phyloP scores from a whole-genome alignment of 2,113 vertebrate species.

The Melanocharis versteri region DNA sequence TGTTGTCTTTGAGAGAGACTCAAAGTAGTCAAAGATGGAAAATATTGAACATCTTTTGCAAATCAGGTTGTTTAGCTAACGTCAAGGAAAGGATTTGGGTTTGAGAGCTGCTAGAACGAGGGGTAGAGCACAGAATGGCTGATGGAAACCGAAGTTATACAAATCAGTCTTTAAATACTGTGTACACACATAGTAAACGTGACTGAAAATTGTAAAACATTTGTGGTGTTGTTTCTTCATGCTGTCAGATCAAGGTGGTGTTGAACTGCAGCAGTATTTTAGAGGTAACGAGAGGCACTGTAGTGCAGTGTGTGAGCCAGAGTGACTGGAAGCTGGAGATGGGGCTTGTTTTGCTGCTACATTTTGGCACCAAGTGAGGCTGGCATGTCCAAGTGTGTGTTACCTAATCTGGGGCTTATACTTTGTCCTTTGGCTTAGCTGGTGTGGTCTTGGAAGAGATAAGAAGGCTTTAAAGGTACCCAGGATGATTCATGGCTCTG shows the following conservation, averaged over 20 bases:
- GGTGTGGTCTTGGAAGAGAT: background rate
- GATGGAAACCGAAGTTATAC: background rate
- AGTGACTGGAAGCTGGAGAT: background rate
- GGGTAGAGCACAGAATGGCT: background rate
- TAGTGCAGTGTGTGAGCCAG: background rate
- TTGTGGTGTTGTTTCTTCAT: background rate
- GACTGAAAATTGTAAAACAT: background rate
- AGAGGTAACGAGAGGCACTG: rapidly evolving
- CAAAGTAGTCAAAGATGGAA: background rate
- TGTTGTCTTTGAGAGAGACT: background rate
- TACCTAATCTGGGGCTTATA: background rate
- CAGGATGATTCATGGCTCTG: background rate
- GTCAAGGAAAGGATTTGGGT: background rate
- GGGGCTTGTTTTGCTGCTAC: background rate
- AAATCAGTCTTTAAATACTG: background rate
- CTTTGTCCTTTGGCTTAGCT: background rate
- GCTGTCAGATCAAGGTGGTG: background rate
- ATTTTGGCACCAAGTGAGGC: background rate
- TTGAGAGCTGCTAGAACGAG: background rate
- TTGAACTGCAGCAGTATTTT: background rate
- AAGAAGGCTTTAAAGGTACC: background rate
- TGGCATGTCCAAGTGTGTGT: rapidly evolving
- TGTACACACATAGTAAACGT: background rate
- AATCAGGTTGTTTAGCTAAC: background rate
- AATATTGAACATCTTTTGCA: background rate